These are phyloP conservation scores for Polydrusus tereticollis DNA, from an alignment of 2,888 invertebrate species.

Conservation along the genomic window DNA sequence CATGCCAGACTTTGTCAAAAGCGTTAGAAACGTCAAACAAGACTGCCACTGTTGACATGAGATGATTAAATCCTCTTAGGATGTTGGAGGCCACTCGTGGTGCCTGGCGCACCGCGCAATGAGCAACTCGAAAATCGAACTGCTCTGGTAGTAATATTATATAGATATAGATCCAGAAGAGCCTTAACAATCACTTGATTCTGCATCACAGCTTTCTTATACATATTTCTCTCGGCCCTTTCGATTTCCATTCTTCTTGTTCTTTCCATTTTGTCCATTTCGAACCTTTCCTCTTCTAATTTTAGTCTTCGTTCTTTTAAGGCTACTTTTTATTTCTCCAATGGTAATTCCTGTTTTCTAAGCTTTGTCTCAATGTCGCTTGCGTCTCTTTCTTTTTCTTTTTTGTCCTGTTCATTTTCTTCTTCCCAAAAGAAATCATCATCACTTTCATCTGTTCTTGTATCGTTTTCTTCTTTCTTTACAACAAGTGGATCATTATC, in stretches of 20 bases:
- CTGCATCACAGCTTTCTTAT: constrained; percentile 31
- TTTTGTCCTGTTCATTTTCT: constrained; percentile 40
- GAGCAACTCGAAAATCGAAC: too few relatives aligned
- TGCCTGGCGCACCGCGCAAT: too few relatives aligned
- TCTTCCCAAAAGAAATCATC: constrained; percentile 47
- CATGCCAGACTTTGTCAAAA: too few relatives aligned
- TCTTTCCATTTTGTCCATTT: constrained; percentile 39
- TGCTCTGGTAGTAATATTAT: too few relatives aligned
- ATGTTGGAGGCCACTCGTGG: too few relatives aligned
- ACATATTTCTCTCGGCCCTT: constrained; percentile 36
- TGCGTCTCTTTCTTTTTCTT: constrained; percentile 24
- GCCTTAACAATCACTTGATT: constrained; percentile 36
- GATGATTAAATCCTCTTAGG: too few relatives aligned
- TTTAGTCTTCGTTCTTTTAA: constrained; percentile 31
- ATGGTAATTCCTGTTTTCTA: constrained; percentile 34
- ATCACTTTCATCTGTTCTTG: constrained; percentile 34
- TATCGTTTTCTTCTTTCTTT: constrained; percentile 12
- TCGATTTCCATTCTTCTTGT: constrained; percentile 37
- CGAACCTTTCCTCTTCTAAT: constrained; percentile 39
- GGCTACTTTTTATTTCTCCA: constrained; percentile 38
- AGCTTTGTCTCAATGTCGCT: constrained; percentile 38
- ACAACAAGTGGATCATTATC: not conserved
- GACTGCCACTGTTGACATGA: too few relatives aligned
- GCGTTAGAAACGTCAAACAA: too few relatives aligned
- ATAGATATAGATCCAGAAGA: constrained; percentile 32